Conservation (phyloP, 1,140 invertebrate species). For the Asbolus verrucosus region DNA sequence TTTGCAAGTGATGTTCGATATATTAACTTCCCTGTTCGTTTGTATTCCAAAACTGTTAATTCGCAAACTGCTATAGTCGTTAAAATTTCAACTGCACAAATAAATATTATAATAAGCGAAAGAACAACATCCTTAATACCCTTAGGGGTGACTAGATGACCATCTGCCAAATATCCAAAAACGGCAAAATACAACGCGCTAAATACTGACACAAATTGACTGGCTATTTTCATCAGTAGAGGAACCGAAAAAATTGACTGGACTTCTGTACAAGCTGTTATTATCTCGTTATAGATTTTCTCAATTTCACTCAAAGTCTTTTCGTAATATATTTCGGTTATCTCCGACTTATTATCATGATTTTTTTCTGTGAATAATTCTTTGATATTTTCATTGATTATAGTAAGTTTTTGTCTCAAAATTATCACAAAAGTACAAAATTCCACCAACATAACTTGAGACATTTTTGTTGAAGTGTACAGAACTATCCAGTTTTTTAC, state of each 20-base stretch:
- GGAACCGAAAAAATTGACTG: conserved; percentile 3
- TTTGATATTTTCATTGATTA: not conserved
- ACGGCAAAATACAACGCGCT: conserved; percentile 8
- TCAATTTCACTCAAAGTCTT: not conserved
- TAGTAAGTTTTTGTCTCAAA: not conserved
- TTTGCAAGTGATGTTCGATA: not conserved
- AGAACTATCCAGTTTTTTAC: not conserved
- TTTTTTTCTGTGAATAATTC: not conserved
- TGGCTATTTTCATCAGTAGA: conserved; percentile 16
- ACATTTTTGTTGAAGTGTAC: conserved; percentile 18
- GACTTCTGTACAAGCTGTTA: not conserved
- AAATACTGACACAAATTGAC: not conserved
- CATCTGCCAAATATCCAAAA: not conserved
- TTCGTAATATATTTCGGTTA: not conserved
- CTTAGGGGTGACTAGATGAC: not conserved
- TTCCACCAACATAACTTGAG: not conserved
- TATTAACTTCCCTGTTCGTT: not conserved
- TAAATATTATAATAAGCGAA: not conserved
- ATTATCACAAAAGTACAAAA: not conserved
- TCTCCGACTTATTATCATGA: too few relatives aligned
- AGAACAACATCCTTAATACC: not conserved
- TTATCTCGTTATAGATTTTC: not conserved
- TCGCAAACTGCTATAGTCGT: not conserved
- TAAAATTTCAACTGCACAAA: not conserved
- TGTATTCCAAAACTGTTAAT: not conserved